These are phyloP conservation scores for Zaprionus inermis DNA, from an alignment of 1,140 invertebrate species.

Conservation along the genomic window DNA sequence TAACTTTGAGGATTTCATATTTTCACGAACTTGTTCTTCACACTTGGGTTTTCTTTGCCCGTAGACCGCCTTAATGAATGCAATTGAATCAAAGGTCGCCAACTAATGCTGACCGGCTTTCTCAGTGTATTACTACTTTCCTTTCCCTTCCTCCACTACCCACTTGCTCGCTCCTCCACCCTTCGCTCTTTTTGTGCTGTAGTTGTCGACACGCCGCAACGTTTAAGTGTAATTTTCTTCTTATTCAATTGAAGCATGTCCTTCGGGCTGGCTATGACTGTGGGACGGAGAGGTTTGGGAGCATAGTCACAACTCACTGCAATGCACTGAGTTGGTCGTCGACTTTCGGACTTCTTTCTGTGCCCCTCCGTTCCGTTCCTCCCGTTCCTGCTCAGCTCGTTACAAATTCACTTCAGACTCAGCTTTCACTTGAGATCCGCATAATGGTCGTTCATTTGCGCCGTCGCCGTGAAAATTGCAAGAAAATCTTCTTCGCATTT, in stretches of 20 bases:
- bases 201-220: slow-evolving; percentile 69
- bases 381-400: slow-evolving; percentile 44
- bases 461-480: slow-evolving; percentile 57
- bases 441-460: slow-evolving; percentile 82
- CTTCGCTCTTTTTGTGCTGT: neutral
- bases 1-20: neutral
- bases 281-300: slow-evolving; percentile 42
- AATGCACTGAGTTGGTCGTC: slow-evolving; percentile 58
- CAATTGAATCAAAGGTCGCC: slow-evolving; percentile 57
- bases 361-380: neutral
- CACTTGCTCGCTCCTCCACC: neutral
- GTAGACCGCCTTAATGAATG: slow-evolving; percentile 45
- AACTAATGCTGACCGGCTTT: slow-evolving; percentile 35
- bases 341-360: slow-evolving; percentile 9
- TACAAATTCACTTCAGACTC: slow-evolving; percentile 77
- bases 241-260: slow-evolving; percentile 82
- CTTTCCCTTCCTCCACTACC: neutral
- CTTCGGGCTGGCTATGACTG: slow-evolving; percentile 44
- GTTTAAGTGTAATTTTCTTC: slow-evolving; percentile 82
- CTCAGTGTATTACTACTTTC: neutral
- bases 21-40: neutral
- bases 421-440: slow-evolving; percentile 79
- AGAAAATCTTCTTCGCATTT: slow-evolving; percentile 69
- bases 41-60: neutral
- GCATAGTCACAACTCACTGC: slow-evolving; percentile 57